Evolutionary conservation across 2,797 vertebrate genomes (phyloP).

Genomic region (Pempheris klunzingeri): DNA sequence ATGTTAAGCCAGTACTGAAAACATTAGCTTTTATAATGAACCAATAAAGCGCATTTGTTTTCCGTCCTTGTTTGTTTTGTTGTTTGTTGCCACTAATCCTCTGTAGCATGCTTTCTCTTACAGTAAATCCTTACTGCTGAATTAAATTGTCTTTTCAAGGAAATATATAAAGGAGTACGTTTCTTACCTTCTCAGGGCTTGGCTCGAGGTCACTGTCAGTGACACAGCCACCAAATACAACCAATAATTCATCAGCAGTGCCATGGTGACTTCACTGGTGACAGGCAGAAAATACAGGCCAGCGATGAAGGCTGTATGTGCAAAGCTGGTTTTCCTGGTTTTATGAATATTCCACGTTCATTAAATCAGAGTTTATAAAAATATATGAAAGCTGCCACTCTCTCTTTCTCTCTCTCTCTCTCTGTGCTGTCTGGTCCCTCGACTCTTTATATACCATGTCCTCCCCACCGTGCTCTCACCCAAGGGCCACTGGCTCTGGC

Average conservation of each 20-base stretch:
- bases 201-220: slow-evolving; percentile 57
- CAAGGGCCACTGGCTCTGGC: slow-evolving; percentile 50
- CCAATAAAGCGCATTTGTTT: slow-evolving; percentile 45
- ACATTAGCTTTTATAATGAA: slow-evolving; percentile 46
- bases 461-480: slow-evolving; percentile 49
- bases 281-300: slow-evolving; percentile 5
- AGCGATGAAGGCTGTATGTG: not conserved
- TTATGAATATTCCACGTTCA: slow-evolving; percentile 22
- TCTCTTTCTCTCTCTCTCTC: too few species aligned
- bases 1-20: slow-evolving; percentile 47
- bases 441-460: slow-evolving; percentile 75
- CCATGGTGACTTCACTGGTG: slow-evolving; percentile 54
- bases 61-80: slow-evolving; percentile 31
- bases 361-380: slow-evolving; percentile 19
- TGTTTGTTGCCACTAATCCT: slow-evolving; percentile 23
- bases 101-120: not conserved
- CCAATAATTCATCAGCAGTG: slow-evolving; percentile 57
- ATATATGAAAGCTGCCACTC: slow-evolving; percentile 22
- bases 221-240: slow-evolving; percentile 63
- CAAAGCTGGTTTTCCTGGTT: not conserved
- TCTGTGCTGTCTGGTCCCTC: slow-evolving; percentile 20
- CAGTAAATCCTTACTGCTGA: not conserved
- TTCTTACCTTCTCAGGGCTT: slow-evolving; percentile 79
- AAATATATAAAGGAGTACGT: not conserved
- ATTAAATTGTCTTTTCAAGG: not conserved